Percentiles rank a stretch among this genome's conserved stretches.
Evolutionary conservation across 2,888 invertebrate genomes (phyloP).

Genomic region (Ypsolopha scabrella): DNA sequence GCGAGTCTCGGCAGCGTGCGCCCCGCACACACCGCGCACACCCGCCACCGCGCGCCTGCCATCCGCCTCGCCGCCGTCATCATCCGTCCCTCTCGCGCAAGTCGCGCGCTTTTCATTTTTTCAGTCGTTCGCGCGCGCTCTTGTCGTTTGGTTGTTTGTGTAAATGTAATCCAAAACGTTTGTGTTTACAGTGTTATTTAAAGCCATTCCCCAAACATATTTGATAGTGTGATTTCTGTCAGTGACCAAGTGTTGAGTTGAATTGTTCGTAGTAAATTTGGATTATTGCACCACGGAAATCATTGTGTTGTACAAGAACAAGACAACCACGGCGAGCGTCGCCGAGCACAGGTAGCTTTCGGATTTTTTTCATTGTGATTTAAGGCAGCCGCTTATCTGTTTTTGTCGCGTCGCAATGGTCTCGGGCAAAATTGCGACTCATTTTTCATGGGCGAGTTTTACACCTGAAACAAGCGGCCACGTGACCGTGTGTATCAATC

Average conservation of each 20-base stretch:
- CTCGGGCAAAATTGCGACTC: neutral
- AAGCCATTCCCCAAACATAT: constrained; percentile 36
- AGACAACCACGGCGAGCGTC: constrained; percentile 48
- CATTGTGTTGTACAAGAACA: constrained; percentile 24
- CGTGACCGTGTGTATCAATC: constrained; percentile 46
- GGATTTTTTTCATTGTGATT: constrained; percentile 50
- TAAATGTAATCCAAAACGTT: constrained; percentile 39
- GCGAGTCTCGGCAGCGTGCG: constrained; percentile 17
- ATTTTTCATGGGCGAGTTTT: neutral
- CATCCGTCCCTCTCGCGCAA: constrained; percentile 10
- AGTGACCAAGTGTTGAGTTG: constrained; percentile 33
- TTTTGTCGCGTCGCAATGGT: constrained; percentile 18
- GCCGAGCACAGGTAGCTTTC: constrained; percentile 59
- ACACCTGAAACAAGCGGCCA: constrained; percentile 40
- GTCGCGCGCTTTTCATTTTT: constrained; percentile 3
- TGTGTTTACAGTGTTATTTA: constrained; percentile 57
- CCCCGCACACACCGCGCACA: constrained; percentile 10
- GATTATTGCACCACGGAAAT: constrained; percentile 7
- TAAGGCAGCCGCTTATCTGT: constrained; percentile 33
- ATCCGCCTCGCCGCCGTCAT: too few species aligned
- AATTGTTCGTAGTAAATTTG: constrained; percentile 28
- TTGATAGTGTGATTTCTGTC: constrained; percentile 44
- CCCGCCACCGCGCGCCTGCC: too few species aligned
- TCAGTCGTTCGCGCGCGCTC: constrained; percentile 61
- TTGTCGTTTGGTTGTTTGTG: constrained; percentile 33